Conservation (phyloP, 2,113 vertebrate genomes). For the Capricornis sumatraensis region DNA sequence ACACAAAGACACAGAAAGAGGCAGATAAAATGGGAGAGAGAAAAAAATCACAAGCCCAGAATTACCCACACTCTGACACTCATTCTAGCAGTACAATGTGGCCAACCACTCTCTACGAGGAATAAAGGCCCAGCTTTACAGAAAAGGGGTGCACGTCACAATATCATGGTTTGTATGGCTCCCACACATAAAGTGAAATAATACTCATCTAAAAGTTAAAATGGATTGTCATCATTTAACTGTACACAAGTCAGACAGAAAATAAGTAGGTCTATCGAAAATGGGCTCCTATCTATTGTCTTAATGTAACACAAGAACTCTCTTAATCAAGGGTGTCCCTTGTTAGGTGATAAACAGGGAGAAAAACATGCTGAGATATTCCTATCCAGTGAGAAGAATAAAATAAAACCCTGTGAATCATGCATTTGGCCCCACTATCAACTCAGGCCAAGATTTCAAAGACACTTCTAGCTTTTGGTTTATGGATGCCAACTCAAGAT, state of each 20-base stretch:
- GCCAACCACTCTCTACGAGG: slow-evolving; percentile 33
- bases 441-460: not conserved
- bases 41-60: slow-evolving; percentile 65
- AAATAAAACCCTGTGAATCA: slow-evolving; percentile 27
- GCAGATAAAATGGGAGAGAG: slow-evolving; percentile 68
- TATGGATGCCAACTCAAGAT: not conserved
- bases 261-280: not conserved
- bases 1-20: slow-evolving; percentile 77
- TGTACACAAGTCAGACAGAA: slow-evolving; percentile 18
- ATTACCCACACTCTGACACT: slow-evolving; percentile 68
- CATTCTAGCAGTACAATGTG: slow-evolving; percentile 47
- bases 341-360: not conserved
- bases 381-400: slow-evolving; percentile 9
- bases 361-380: not conserved
- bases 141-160: not conserved
- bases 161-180: slow-evolving; percentile 38
- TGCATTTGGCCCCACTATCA: not conserved
- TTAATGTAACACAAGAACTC: slow-evolving; percentile 11
- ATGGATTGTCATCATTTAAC: not conserved
- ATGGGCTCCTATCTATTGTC: not conserved
- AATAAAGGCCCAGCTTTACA: slow-evolving; percentile 44
- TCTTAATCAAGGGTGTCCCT: not conserved
- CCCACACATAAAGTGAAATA: not conserved
- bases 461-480: not conserved
- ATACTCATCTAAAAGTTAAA: slow-evolving; percentile 30